Base-by-base conservation (phyloP, 1,140 invertebrate species). In the Pseudomyrmex flavicornis region DNA sequence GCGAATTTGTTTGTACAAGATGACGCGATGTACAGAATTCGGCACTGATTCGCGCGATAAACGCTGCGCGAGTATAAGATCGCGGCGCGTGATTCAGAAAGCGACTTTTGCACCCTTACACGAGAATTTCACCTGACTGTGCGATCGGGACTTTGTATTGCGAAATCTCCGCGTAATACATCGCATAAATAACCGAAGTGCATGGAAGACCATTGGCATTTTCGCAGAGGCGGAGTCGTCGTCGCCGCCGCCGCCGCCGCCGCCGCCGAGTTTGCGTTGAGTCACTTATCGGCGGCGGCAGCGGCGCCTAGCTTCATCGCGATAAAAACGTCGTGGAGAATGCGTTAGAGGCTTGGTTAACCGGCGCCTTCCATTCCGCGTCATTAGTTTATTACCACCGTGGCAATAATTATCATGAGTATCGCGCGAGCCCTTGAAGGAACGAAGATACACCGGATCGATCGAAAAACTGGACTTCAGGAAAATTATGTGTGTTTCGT, bases 321-420 rank as follows among this genome's bases (percentile, higher is more conserved):
- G 75, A 87, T 87, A 82, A 88, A 72, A 80, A 80, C 76, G 76
- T 85, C 65, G 56, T 44, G 20, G 46, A 73, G 22, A 70, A 79
- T 88, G 70, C 68, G 35, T 77, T n/a, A 17, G 68, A 4, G 35
- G 13, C 10, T 35, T 52, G 52, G 61, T 86, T 58, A 85, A 26
- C 84, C 54, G 79, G 84, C 86, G 61, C 84, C 17, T 85, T 80
- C 65, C 50, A 80, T 61, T 54, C 70, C 66, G 20, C 66, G 66
- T 35, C 76, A 85, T 89, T 89, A 85, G 87, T 89, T 89, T 82
- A 88, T 89, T 88, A 82, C 79, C 83, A 52, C 82, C 82, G 82
- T 63, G 48, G 52, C 74, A 22, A 10, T 77, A 80, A 80, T 80
- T 83, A 77, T 35, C 58, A 17, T 35, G 75, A 35, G 35, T 35